phyloP scores from a whole-genome alignment of 2,888 invertebrate genomes.

The Xestobium rufovillosum region DNA sequence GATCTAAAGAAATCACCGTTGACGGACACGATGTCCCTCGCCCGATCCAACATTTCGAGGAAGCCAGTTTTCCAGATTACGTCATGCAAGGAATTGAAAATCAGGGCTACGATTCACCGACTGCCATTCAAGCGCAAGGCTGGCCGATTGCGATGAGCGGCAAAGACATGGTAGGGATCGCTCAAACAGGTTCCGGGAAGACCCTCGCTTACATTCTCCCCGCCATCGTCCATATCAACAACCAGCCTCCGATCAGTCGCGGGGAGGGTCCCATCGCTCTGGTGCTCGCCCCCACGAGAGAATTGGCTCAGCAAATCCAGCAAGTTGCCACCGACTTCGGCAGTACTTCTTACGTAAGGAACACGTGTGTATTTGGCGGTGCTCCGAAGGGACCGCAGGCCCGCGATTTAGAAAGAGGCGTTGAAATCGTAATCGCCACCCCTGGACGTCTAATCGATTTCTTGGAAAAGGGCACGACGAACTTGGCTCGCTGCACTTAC shows the following conservation, averaged over 20 bases:
- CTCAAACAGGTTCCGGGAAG: slow-evolving; percentile 73
- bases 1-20: slow-evolving; percentile 75
- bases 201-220: slow-evolving; percentile 71
- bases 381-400: slow-evolving; percentile 79
- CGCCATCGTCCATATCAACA: slow-evolving; percentile 76
- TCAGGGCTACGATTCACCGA: slow-evolving; percentile 69
- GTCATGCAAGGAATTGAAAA: slow-evolving; percentile 63
- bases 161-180: slow-evolving; percentile 76
- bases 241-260: slow-evolving; percentile 65
- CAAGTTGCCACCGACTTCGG: slow-evolving; percentile 81
- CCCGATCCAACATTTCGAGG: slow-evolving; percentile 68
- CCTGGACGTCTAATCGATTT: slow-evolving; percentile 80
- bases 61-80: slow-evolving; percentile 69
- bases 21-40: slow-evolving; percentile 66
- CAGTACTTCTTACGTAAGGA: slow-evolving; percentile 64
- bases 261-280: slow-evolving; percentile 78
- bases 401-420: slow-evolving; percentile 62
- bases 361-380: slow-evolving; percentile 85
- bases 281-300: slow-evolving; percentile 68
- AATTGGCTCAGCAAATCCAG: slow-evolving; percentile 71
- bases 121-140: slow-evolving; percentile 77
- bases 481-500: slow-evolving; percentile 70
- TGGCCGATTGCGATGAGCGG: slow-evolving; percentile 81
- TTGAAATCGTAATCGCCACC: slow-evolving; percentile 79
- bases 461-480: slow-evolving; percentile 61